Evolutionary conservation across 2,113 vertebrate genomes (phyloP).

Genomic region (Mellivora capensis): DNA sequence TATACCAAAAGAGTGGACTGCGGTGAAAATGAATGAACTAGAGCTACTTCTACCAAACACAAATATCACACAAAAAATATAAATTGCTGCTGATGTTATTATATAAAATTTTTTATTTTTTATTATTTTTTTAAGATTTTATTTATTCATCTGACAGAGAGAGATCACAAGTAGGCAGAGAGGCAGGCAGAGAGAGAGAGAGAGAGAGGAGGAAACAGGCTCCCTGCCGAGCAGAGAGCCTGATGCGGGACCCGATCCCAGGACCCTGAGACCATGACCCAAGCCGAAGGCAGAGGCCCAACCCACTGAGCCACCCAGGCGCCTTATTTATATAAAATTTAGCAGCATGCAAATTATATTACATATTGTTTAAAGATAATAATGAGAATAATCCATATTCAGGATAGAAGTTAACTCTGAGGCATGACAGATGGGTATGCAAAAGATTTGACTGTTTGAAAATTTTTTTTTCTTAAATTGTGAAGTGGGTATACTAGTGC

Average conservation of each 20-base stretch:
- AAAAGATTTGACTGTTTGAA: background rate
- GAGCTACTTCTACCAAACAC: background rate
- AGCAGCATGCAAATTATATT: background rate
- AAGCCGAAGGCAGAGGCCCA: too few species aligned
- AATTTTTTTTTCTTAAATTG: background rate
- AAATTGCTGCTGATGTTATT: background rate
- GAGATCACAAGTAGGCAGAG: too few species aligned
- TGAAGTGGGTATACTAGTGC: background rate
- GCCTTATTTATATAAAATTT: background rate
- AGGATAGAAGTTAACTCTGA: background rate
- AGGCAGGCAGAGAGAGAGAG: too few species aligned
- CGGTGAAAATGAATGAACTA: background rate
- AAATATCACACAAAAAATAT: background rate
- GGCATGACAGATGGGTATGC: background rate
- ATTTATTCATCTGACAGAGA: too few species aligned
- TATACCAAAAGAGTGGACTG: background rate
- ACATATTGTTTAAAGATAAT: background rate
- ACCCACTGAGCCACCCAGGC: too few species aligned
- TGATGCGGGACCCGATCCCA: rapidly evolving
- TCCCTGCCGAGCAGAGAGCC: too few species aligned
- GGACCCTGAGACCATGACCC: too few species aligned
- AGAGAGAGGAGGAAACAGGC: too few species aligned
- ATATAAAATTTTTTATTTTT: background rate
- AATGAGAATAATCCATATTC: background rate
- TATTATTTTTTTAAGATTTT: too few species aligned